Conservation (phyloP, 2,888 invertebrate genomes). For the Iphiclides podalirius region DNA sequence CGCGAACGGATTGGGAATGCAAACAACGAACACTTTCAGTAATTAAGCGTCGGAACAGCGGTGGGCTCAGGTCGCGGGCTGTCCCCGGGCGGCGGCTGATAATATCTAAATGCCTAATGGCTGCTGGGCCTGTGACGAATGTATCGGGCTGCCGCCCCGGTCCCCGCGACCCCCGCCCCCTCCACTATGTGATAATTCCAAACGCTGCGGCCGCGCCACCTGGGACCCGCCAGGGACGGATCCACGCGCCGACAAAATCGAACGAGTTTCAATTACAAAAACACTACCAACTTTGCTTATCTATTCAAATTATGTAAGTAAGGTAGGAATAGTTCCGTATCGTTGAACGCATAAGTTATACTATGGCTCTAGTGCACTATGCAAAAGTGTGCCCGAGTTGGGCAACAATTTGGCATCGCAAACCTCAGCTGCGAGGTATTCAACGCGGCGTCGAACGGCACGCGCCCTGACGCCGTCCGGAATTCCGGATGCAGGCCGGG, state of each 20-base stretch:
- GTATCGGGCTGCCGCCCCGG: constrained; percentile 57
- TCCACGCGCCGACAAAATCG: constrained; percentile 31
- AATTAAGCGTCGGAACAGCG: constrained; percentile 74
- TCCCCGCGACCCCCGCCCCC: constrained; percentile 43
- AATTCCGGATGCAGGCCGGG: constrained; percentile 59
- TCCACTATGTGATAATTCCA: constrained; percentile 81
- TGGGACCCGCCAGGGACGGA: constrained; percentile 73
- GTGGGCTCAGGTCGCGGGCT: constrained; percentile 69
- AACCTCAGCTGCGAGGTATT: constrained; percentile 48
- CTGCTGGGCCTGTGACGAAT: constrained; percentile 81
- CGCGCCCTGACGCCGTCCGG: constrained; percentile 43
- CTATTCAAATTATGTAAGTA: too few species aligned
- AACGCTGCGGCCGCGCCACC: constrained; percentile 81
- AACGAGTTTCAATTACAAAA: too few species aligned
- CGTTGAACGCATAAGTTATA: too few species aligned
- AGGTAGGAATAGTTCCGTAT: too few species aligned
- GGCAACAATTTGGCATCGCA: constrained; percentile 63
- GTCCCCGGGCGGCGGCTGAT: constrained; percentile 71
- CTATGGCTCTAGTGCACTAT: too few species aligned
- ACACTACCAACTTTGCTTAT: too few species aligned
- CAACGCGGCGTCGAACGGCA: constrained; percentile 45
- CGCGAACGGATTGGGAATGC: constrained; percentile 29
- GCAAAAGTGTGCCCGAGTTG: too few species aligned
- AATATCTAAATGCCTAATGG: constrained; percentile 82
- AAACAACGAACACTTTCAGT: constrained; percentile 72